Conservation (phyloP, 2,888 invertebrate species). For the Pachliopta kotzebuea region DNA sequence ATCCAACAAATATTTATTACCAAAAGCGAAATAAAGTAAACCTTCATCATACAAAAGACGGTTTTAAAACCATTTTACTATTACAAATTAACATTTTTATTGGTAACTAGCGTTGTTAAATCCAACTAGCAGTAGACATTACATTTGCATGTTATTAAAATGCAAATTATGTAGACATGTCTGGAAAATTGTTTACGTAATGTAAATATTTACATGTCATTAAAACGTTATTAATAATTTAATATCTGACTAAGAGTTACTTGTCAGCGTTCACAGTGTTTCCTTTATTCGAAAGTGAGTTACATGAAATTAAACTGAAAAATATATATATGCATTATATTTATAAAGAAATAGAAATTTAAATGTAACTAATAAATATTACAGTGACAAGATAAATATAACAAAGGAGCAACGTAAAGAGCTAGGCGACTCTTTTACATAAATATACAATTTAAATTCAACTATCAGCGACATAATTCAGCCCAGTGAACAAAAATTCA, state of each 20-base stretch:
- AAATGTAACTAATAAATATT: conserved; percentile 8
- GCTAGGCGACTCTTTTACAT: conserved; percentile 33
- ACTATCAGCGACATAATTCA: conserved; percentile 33
- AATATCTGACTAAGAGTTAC: neutral
- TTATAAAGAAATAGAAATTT: neutral
- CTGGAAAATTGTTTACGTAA: conserved; percentile 6
- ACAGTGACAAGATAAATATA: conserved; percentile 16
- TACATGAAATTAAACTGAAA: too few species aligned
- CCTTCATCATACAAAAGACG: neutral
- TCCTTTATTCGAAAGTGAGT: too few species aligned
- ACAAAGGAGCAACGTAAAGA: conserved; percentile 19
- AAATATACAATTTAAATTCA: conserved; percentile 39
- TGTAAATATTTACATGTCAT: conserved; percentile 8
- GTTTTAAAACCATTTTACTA: neutral
- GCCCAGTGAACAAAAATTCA: conserved; percentile 29
- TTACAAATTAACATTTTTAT: neutral
- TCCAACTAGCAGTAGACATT: conserved; percentile 2
- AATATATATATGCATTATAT: too few species aligned
- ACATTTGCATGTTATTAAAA: neutral
- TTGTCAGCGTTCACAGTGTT: neutral
- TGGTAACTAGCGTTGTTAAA: neutral
- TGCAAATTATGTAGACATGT: conserved; percentile 3
- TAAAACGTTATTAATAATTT: neutral
- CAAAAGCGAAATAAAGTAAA: neutral
- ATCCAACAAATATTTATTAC: neutral